Conservation (phyloP, 2,888 invertebrate genomes). For the Cinara cedri region DNA sequence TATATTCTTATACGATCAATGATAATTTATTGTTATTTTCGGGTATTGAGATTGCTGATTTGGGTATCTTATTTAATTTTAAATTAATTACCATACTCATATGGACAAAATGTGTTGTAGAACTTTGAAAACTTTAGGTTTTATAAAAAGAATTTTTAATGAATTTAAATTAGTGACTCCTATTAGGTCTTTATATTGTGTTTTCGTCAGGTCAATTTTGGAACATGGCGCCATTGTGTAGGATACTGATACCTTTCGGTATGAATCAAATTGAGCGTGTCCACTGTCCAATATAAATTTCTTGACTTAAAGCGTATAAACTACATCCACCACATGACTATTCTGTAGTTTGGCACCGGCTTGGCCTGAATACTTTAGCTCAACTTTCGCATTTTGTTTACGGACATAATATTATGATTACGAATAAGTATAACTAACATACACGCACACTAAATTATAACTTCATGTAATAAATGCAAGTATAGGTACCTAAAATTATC, state of each 20-base stretch:
- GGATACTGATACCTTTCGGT: background rate
- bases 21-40: no score
- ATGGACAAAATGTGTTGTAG: background rate
- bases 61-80: background rate
- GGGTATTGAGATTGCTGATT: no score
- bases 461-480: no score
- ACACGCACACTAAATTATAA: no score
- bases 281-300: background rate
- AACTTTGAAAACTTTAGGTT: background rate
- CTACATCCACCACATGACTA: background rate
- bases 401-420: no score
- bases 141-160: background rate
- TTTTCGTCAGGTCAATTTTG: background rate
- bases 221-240: background rate
- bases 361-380: no score
- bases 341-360: background rate
- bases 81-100: background rate
- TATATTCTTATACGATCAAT: no score
- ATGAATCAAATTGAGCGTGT: background rate
- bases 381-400: no score
- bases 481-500: no score
- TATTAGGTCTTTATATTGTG: background rate
- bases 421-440: no score
- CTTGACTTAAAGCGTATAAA: background rate
- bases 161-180: no score